Conservation (phyloP, 2,113 vertebrate genomes). For the Neofelis nebulosa region DNA sequence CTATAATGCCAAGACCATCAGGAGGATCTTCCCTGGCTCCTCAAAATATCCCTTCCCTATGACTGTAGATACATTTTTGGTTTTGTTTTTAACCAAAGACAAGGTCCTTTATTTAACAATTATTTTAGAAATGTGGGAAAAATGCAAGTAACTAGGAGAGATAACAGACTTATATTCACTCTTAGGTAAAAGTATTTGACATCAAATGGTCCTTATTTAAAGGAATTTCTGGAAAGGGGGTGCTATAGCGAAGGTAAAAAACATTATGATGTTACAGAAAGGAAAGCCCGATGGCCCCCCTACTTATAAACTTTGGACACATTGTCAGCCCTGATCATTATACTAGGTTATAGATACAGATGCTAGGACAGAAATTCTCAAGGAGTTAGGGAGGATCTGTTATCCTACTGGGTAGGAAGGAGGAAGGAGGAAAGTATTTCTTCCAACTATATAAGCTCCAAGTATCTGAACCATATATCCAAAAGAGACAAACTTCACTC, state of each 20-base stretch:
- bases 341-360: not conserved
- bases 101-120: conserved; percentile 37
- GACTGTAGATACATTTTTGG: not conserved
- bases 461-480: not conserved
- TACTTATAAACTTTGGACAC: not conserved
- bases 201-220: not conserved
- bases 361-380: not conserved
- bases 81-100: not conserved
- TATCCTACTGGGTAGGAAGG: not conserved
- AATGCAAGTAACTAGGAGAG: not conserved
- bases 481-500: not conserved
- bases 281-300: not conserved
- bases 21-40: not conserved
- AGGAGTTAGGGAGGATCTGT: not conserved
- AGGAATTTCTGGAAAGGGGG: not conserved
- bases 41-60: not conserved
- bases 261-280: not conserved
- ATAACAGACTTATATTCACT: conserved; percentile 1
- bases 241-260: not conserved
- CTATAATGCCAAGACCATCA: not conserved
- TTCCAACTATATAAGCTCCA: not conserved
- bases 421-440: not conserved
- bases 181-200: not conserved
- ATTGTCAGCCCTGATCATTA: not conserved
- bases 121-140: conserved; percentile 42